Base-by-base conservation (phyloP, 2,113 vertebrate genomes). In the Electrona antarctica region DNA sequence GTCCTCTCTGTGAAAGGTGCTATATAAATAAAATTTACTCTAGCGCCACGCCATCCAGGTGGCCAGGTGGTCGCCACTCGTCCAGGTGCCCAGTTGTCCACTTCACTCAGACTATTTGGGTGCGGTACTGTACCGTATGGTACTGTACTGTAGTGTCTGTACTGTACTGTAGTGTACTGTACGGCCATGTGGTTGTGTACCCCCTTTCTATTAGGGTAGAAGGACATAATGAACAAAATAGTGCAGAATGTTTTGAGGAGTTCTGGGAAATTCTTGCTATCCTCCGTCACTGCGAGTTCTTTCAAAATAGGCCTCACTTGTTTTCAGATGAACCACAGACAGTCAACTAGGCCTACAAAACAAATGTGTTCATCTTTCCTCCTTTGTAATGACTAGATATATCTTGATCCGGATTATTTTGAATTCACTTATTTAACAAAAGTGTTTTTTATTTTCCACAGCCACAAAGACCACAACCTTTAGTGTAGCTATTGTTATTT, bases 391-490 rank as follows among this genome's bases (percentile, higher is more conserved):
- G 1, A 61, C 57, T 47, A 77, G 21, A 21, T 59, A 7, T 0
- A 10, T 47, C 58, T 29, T 64, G 66, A 74, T 52, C 64, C 41
- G 28, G 29, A 13, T 60, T 0, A 46, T 50, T 64, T 58, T 46
- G 15, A 41, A 69, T 21, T 71, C 12, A 41, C 41, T 69, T 41
- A 14, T 64, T 54, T 59, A 76, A 69, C 4, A 21, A 60, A 71
- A 28, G 4, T 59, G 47, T 69, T 78, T 86, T 76, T 70, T 50
- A 50, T 67, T 68, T 67, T 56, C 41, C 11, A 8, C 9, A 46
- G 49, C 49, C 69, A 49, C 41, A 10, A 41, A 67, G 60, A 57
- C 48, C 77, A 46, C 67, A 69, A 48, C 70, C 57, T 78, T 79
- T 52, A 64, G 45, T 8, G 7, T 50, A 33, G 51, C 21, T 57